phyloP scores from a whole-genome alignment of 2,888 invertebrate species.

The Tortricodes alternella region DNA sequence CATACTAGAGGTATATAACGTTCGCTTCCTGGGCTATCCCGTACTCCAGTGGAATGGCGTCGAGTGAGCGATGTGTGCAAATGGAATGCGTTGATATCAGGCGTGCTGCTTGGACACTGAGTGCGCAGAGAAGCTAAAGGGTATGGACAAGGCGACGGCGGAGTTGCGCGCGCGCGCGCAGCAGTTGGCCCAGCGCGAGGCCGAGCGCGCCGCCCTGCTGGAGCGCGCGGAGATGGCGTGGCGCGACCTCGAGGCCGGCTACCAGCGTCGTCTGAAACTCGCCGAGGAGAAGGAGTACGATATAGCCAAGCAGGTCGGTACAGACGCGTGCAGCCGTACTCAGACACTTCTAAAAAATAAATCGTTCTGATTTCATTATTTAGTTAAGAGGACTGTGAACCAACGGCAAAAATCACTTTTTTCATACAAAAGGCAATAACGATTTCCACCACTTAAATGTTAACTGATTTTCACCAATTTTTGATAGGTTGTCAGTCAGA shows the following conservation, averaged over 20 bases:
- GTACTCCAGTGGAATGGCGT: no score
- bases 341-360: no score
- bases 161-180: conserved; percentile 57
- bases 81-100: conserved; percentile 39
- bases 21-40: no score
- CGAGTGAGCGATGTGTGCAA: no score
- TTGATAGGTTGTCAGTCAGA: no score
- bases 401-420: no score
- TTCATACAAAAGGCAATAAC: no score
- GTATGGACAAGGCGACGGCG: conserved; percentile 48
- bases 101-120: conserved; percentile 56
- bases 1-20: no score
- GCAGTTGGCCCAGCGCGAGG: conserved; percentile 58
- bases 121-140: conserved; percentile 50
- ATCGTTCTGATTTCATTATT: no score
- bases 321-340: not conserved
- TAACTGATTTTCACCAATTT: no score
- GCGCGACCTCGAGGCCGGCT: conserved; percentile 66
- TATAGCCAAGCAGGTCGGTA: conserved; percentile 51
- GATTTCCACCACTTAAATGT: no score
- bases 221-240: conserved; percentile 71
- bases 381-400: no score
- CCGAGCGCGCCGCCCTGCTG: conserved; percentile 59
- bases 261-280: conserved; percentile 53
- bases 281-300: conserved; percentile 64